Base-by-base conservation (phyloP, 1,140 invertebrate species). In the Caerostris darwini region DNA sequence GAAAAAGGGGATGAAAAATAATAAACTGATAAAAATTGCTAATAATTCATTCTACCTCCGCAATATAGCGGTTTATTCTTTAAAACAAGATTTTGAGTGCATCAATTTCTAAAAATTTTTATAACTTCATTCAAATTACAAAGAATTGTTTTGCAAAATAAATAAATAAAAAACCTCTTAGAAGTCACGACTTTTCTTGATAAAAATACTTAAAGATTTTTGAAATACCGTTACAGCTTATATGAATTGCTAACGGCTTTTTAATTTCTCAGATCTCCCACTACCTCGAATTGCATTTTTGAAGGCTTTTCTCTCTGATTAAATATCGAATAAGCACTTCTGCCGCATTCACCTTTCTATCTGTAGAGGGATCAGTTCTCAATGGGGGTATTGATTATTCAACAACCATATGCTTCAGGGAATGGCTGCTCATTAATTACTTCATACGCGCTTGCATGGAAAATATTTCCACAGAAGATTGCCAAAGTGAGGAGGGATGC, bases 371-470 rank as follows among this genome's bases (percentile, higher is more conserved):
- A 77, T 77, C 71, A 77, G 19, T 77, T 77, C 53, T 77, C 71
- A 77, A 53, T 77, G 71, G 71, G 69, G 12, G 10, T 50, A 77
- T 77, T 77, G 71, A 77, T 77, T 77, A 77, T 77, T 77, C 53
- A 10, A 77, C 71, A 34, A 50, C 71, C 3, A 5, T 50, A 77
- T 67, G 34, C 34, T 50, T 77, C 71, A 77, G 71, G 34, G 34
- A 12, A 50, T 50, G 10, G 7, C 1, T 3, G 34, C 5, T 4
- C 71, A 77, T 77, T 77, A 77, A 77, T 77, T 77, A 77, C 71
- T 53, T 50, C 10, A 10, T 50, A 77, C 53, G 19, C 10, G 3
- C 34, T 77, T 8, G 8, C 5, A 53, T 77, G 71, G 71, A 34
- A 71, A 71, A 71, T 77, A 53, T 8, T 77, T 12, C 53, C 34